Evolutionary conservation across 2,888 invertebrate species (phyloP).

Genomic region (Pachydiplax longipennis): DNA sequence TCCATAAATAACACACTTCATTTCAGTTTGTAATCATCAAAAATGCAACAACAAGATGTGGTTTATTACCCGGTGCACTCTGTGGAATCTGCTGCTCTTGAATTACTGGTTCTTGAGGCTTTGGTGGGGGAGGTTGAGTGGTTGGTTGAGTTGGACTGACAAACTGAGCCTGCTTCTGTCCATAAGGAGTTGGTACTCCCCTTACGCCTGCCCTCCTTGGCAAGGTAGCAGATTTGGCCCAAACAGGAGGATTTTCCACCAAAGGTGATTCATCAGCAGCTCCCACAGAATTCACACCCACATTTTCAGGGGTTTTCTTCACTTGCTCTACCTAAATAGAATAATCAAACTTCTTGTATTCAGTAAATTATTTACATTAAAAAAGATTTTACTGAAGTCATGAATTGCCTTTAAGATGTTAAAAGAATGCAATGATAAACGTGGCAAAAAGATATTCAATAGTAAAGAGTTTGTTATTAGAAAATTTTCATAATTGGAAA

Average conservation of each 20-base stretch:
- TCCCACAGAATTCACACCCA: neutral
- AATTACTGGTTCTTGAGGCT: neutral
- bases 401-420: neutral
- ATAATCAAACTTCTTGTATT: neutral
- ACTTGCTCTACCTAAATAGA: neutral
- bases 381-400: neutral
- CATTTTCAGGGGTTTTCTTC: neutral
- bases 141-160: neutral
- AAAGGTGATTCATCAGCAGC: neutral
- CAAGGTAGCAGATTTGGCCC: conserved; percentile 68
- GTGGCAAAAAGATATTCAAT: neutral
- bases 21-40: too few relatives aligned
- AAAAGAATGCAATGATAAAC: neutral
- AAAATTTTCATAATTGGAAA: neutral
- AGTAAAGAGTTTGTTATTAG: too few relatives aligned
- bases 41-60: too few relatives aligned
- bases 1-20: neutral
- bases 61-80: conserved; percentile 28
- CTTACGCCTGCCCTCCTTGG: conserved; percentile 72
- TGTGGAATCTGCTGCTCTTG: conserved; percentile 36
- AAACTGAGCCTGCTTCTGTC: conserved; percentile 3
- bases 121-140: neutral
- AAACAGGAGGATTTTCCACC: conserved; percentile 16
- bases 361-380: neutral
- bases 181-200: conserved; percentile 59